Base-by-base conservation (phyloP, 2,113 vertebrate genomes). In the Platichthys flesus region DNA sequence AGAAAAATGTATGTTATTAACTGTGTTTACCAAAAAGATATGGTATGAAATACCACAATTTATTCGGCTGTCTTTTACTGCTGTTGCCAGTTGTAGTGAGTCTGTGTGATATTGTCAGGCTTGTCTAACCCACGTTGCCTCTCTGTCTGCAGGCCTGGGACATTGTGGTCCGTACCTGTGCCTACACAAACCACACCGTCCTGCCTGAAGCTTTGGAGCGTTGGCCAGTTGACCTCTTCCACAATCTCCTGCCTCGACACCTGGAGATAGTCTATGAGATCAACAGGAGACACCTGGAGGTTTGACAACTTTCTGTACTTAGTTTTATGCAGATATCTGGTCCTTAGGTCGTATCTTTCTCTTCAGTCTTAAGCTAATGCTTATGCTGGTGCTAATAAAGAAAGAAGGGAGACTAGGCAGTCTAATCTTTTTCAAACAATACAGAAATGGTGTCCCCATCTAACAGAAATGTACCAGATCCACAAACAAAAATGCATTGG, bases 131-230 rank as follows among this genome's bases (percentile, higher is more conserved):
- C 31, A 47, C 4, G 45, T 56, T 21, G 51, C 20, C 51, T 35
- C 5, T 51, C 23, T 72, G 49, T 58, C 0, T 75, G n/a, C 85
- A 98, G 97, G 95, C 96, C 14, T 98, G 97, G 96, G 95, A 97
- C 1, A 91, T 97, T 23, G 96, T 95, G 0, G 90, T 91, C 13
- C 94, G 82, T 35, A 97, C 96, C 9, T 98, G 96, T 9, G 97
- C 97, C 79, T 98, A 98, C 93, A 98, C 97, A 71, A 98, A 98
- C 90, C 97, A 98, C 92, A 98, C 97, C 0, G 97, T 98, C 68
- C 93, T 98, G 87, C 97, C 97, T 0, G 97, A 98, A 80, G 97
- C 97, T 1, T 88, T 98, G 92, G 97, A 98, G 88, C 96, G 97
- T 85, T 98, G 97, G 97, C 96, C 97, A 0, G 91, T 97, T 2